Evolutionary conservation across 92 coral and sea anemone species (phyloP), one percentile per base, ranked within the genome.

Genomic region (Plumapathes pennacea): DNA sequence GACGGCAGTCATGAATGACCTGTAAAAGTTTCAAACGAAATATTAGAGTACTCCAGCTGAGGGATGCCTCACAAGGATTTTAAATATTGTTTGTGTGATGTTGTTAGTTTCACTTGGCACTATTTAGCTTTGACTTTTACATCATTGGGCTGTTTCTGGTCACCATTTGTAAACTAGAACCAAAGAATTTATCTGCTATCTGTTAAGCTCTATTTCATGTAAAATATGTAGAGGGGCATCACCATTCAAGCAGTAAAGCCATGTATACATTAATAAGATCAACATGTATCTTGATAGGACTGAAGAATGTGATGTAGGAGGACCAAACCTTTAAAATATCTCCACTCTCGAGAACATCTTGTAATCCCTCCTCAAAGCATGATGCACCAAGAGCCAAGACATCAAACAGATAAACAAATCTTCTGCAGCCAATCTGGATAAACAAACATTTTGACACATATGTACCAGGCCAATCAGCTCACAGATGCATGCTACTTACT

Each of bases 1-100:
- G 94, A 32, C 99, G 88, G 38, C 97, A 94, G 60, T 94, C 91
- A 57, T 94, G 98, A 12, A 85, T 56, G 6, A 92, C 94, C 98
- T 92, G 60, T 2, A 59, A 29, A 53, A 20, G 3, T 12, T 14
- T 0, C 29, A 32, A 38, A 24, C 5, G 12, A 25, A 13, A 28
- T n/a, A n/a, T n/a, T n/a, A n/a, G n/a, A n/a, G n/a, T n/a, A n/a
- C n/a, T n/a, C n/a, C n/a, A n/a, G n/a, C n/a, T n/a, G n/a, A n/a
- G n/a, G n/a, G n/a, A n/a, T n/a, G n/a, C n/a, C n/a, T n/a, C n/a
- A n/a, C n/a, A n/a, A n/a, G n/a, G n/a, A n/a, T n/a, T n/a, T n/a
- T n/a, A n/a, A n/a, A n/a, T n/a, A n/a, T n/a, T n/a, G n/a, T n/a
- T n/a, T n/a, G n/a, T n/a, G n/a, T n/a, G n/a, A n/a, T n/a, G n/a